Conservation (phyloP, 2,888 invertebrate genomes). For the Luperina testacea region DNA sequence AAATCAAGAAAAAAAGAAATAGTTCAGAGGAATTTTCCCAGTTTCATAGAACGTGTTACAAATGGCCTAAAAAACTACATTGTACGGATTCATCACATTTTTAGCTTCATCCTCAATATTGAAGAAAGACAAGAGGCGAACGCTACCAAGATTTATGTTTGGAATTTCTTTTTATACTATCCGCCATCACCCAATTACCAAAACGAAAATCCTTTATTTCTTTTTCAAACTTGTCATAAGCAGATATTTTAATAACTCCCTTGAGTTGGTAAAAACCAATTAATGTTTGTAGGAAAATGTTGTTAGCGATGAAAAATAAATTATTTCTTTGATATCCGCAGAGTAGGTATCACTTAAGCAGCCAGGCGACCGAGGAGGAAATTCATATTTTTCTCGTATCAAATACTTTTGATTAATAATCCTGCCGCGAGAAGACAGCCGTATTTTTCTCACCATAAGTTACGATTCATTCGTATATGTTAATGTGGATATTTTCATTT, state of each 20-base stretch:
- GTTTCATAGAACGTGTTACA: conserved; percentile 36
- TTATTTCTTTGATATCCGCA: conserved; percentile 52
- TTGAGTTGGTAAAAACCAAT: conserved; percentile 61
- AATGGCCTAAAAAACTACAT: conserved; percentile 38
- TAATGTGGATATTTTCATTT: conserved; percentile 73
- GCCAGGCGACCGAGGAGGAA: conserved; percentile 73
- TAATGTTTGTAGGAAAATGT: conserved; percentile 50
- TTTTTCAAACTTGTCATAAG: conserved; percentile 59
- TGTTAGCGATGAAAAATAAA: conserved; percentile 47
- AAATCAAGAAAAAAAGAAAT: conserved; percentile 8
- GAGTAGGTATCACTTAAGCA: conserved; percentile 57
- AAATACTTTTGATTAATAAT: conserved; percentile 87
- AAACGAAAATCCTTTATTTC: conserved; percentile 50
- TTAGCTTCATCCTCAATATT: conserved; percentile 35
- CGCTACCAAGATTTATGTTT: conserved; percentile 48
- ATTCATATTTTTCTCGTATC: conserved; percentile 85
- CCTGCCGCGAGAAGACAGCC: conserved; percentile 79
- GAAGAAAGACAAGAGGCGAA: conserved; percentile 36
- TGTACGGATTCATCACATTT: conserved; percentile 37
- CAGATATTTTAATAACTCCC: conserved; percentile 66
- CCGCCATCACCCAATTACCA: conserved; percentile 52
- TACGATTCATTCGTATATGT: conserved; percentile 83
- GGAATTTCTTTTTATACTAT: conserved; percentile 39
- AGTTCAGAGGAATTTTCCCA: conserved; percentile 3
- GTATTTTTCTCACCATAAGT: conserved; percentile 87